Base-by-base conservation (phyloP, 1,140 invertebrate species). In the Eulimnadia texana region DNA sequence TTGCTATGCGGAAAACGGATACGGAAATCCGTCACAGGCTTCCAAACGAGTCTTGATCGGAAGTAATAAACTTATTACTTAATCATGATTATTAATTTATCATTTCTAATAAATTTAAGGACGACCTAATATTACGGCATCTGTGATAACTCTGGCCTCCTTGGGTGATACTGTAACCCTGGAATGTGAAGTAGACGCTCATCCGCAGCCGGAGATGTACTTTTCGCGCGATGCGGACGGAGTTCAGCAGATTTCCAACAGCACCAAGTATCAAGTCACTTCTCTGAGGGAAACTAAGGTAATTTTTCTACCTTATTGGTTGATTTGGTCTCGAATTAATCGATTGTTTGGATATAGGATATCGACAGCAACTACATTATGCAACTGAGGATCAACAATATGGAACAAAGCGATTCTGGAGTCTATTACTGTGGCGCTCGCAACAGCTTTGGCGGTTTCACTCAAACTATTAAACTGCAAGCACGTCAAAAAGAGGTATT, bases 1-100 rank as follows among this genome's bases (percentile, higher is more conserved):
- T 0, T 90, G 87, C 71, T 88, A 87, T 70, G 87, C 85, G 0
- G 86, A 89, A 72, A 90, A 90, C 70, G 86, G 86, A 3, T 86
- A 86, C 68, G 86, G 87, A 1, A 84, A 84, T 1, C 85, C 86
- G 3, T 88, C 86, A 81, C 85, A 89, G 71, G 82, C 85, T 3
- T 82, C 84, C 0, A 77, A 81, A 63, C 81, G 80, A 67, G 83
- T 89, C 63, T 81, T 80, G 58, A 86, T 89, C 55, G 86, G 82
- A 68, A 84, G 86, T 88, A 73, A 84, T 84, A 82, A 28, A 19
- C 10, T 25, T 25, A 25, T n/a, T 57, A 3, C 50, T n/a, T n/a
- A 53, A 13, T 59, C 25, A 55, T 33, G 19, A 13, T 47, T 25
- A 54, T 1, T 27, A 24, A 9, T 11, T 9, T 47, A 50, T 3